These are phyloP conservation scores for Lepidurus packardi DNA, from an alignment of 1,140 invertebrate genomes.

Conservation along the genomic window DNA sequence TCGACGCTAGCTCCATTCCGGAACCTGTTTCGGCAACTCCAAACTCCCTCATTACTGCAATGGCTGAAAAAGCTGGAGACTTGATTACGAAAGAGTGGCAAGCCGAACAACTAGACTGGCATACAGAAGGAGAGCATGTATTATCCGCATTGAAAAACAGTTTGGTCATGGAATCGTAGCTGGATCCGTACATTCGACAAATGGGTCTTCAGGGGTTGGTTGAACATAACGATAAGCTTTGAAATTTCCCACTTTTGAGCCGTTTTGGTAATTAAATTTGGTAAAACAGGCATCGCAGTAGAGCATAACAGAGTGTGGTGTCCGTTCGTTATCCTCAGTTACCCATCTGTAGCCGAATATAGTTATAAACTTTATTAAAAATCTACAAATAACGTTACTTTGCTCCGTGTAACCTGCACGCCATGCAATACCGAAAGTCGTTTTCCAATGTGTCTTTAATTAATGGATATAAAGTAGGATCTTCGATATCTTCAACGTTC, in stretches of 20 bases:
- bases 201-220: background rate
- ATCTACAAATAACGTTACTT: background rate
- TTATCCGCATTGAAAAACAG: background rate
- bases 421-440: conserved; percentile 12
- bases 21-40: conserved; percentile 60
- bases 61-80: conserved; percentile 59
- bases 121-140: background rate
- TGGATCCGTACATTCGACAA: background rate
- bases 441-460: background rate
- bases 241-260: background rate
- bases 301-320: background rate
- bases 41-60: conserved; percentile 59
- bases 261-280: background rate
- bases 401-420: background rate
- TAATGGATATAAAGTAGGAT: conserved; percentile 3
- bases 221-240: background rate
- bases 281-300: background rate
- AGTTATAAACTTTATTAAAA: too few relatives aligned
- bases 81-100: conserved; percentile 45
- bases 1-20: conserved; percentile 66
- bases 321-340: conserved; percentile 3
- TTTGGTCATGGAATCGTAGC: background rate
- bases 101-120: conserved; percentile 1
- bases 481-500: conserved; percentile 18
- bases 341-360: background rate